Evolutionary conservation across 2,888 invertebrate genomes (phyloP).

Genomic region (Gasteruption jaculator): DNA sequence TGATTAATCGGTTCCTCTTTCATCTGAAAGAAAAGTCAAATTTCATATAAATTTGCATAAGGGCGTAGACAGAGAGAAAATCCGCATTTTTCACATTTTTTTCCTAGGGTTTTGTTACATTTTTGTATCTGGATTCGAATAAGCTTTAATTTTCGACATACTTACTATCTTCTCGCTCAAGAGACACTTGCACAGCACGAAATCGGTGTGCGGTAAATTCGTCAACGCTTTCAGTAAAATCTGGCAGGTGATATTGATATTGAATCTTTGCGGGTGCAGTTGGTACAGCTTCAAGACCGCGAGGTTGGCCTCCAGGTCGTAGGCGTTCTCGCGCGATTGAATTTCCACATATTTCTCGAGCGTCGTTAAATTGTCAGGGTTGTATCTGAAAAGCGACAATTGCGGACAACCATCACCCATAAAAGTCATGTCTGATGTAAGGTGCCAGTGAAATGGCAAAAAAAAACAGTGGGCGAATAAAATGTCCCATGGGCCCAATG

Average conservation of each 20-base stretch:
- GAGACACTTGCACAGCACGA: conserved; percentile 95
- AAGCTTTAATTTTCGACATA: too few species aligned
- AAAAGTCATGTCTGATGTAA: too few species aligned
- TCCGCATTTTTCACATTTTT: neutral
- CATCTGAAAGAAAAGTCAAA: conserved; percentile 54
- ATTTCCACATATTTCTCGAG: conserved; percentile 90
- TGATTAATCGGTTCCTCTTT: conserved; percentile 81
- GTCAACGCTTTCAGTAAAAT: conserved; percentile 94
- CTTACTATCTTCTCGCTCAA: conserved; percentile 71
- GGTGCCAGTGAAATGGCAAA: neutral
- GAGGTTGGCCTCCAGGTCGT: conserved; percentile 95
- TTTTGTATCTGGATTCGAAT: too few species aligned
- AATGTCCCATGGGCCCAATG: conserved; percentile 4
- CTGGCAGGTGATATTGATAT: conserved; percentile 78
- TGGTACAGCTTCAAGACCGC: conserved; percentile 96
- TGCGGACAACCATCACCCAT: too few species aligned
- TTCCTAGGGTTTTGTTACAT: neutral
- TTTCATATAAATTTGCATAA: neutral
- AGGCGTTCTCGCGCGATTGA: conserved; percentile 89
- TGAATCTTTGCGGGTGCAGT: conserved; percentile 85
- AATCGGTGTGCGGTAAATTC: conserved; percentile 96
- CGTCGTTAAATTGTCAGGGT: conserved; percentile 88
- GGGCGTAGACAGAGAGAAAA: neutral
- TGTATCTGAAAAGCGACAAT: conserved; percentile 67
- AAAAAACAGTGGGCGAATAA: neutral